Conservation (phyloP, 2,797 vertebrate species). For the Aldrovandia affinis region DNA sequence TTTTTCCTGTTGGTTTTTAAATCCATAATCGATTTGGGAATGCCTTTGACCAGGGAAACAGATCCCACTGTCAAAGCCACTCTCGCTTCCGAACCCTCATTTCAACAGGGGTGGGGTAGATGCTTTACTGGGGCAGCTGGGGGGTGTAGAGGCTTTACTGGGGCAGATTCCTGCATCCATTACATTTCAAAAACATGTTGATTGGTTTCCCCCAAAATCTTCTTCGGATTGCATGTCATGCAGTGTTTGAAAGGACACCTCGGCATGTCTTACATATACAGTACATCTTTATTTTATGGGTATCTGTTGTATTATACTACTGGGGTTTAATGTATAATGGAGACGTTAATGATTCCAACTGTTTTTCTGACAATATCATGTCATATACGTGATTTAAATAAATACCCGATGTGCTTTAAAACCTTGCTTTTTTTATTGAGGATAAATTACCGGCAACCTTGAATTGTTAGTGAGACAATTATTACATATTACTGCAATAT, state of each 20-base stretch:
- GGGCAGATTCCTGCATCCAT: not conserved
- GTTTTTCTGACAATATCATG: not conserved
- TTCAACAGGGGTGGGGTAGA: not conserved
- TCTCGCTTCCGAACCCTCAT: not conserved
- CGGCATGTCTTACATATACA: too few relatives aligned
- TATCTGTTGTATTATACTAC: too few relatives aligned
- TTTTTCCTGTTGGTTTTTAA: conserved; percentile 5
- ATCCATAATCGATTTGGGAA: conserved; percentile 23
- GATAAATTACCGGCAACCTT: not conserved
- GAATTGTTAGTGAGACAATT: not conserved
- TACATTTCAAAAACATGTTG: not conserved
- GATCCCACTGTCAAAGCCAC: not conserved
- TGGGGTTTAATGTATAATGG: too few relatives aligned
- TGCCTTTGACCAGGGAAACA: conserved; percentile 22
- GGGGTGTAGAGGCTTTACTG: not conserved
- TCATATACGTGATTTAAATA: too few relatives aligned
- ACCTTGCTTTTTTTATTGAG: not conserved
- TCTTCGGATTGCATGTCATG: not conserved
- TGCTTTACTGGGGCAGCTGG: not conserved
- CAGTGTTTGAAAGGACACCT: not conserved
- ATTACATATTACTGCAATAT: too few relatives aligned
- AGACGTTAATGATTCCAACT: too few relatives aligned
- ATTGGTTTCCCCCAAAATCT: not conserved
- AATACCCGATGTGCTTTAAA: too few relatives aligned
- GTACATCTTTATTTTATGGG: too few relatives aligned